These are phyloP conservation scores for Charina bottae DNA, from an alignment of 2,113 vertebrate genomes.

Conservation along the genomic window DNA sequence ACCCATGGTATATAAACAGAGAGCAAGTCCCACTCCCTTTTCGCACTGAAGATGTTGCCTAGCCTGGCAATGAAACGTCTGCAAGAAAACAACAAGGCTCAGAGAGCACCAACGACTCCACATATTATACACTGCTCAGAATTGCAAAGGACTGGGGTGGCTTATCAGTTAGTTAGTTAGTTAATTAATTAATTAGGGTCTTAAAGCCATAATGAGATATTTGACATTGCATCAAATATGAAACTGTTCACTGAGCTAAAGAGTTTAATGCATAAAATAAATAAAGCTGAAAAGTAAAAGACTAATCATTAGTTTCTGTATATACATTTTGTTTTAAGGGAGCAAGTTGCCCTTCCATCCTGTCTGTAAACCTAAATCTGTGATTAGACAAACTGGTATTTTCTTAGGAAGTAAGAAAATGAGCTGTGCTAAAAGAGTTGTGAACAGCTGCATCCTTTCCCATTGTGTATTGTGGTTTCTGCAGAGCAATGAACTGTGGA, in stretches of 20 bases:
- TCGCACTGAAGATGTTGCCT: no score
- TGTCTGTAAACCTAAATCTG: background rate
- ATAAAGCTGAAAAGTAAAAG: no score
- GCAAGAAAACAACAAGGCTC: no score
- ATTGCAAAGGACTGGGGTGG: no score
- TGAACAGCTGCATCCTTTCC: background rate
- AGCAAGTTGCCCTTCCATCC: background rate
- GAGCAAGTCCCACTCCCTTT: no score
- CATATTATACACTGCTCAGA: no score
- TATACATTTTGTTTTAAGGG: background rate
- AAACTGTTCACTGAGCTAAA: background rate
- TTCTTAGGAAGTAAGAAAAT: background rate
- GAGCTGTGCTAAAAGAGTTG: background rate
- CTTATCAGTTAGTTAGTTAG: no score
- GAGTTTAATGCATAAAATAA: background rate
- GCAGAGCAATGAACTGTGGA: background rate
- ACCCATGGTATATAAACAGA: no score
- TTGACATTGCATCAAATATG: background rate
- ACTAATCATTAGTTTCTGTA: background rate
- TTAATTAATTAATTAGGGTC: no score
- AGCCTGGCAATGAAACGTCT: no score
- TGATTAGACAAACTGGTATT: background rate
- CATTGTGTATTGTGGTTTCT: background rate
- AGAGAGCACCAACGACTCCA: no score
- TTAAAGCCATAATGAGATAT: background rate